Percentiles rank a stretch among this genome's conserved stretches.
phyloP scores from a whole-genome alignment of 2,888 invertebrate species.

The Hypomecis punctinalis region DNA sequence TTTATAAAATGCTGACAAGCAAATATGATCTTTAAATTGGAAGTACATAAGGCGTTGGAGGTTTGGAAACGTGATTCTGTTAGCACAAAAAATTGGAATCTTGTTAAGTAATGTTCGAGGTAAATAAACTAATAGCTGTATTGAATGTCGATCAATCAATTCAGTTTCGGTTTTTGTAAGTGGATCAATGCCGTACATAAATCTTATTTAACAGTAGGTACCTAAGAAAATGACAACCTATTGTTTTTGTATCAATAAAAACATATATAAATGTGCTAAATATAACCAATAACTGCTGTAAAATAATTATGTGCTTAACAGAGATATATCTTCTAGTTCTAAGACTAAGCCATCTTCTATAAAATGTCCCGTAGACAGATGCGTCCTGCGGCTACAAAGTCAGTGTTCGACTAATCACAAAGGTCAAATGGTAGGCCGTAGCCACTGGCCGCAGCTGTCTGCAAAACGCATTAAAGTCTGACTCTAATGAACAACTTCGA shows the following conservation, averaged over 20 bases:
- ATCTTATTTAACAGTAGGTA: slow-evolving; percentile 12
- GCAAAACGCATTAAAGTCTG: not conserved
- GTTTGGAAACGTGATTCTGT: slow-evolving; percentile 22
- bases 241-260: not conserved
- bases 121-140: slow-evolving; percentile 29
- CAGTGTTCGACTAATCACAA: too few relatives aligned
- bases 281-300: too few relatives aligned
- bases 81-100: slow-evolving; percentile 24
- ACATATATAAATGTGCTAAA: too few relatives aligned
- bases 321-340: too few relatives aligned
- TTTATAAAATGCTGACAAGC: not conserved
- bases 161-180: slow-evolving; percentile 20
- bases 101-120: slow-evolving; percentile 28
- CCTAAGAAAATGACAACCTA: not conserved
- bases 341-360: too few relatives aligned
- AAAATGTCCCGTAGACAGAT: too few relatives aligned
- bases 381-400: too few relatives aligned
- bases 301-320: too few relatives aligned
- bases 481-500: not conserved
- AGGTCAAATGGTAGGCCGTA: too few relatives aligned
- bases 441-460: too few relatives aligned
- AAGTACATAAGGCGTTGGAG: slow-evolving; percentile 3
- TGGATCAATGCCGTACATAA: slow-evolving; percentile 24
- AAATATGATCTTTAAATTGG: not conserved
- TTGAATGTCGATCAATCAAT: slow-evolving; percentile 21